Evolutionary conservation across 2,113 vertebrate genomes (phyloP).

Genomic region (Nibea coibor): DNA sequence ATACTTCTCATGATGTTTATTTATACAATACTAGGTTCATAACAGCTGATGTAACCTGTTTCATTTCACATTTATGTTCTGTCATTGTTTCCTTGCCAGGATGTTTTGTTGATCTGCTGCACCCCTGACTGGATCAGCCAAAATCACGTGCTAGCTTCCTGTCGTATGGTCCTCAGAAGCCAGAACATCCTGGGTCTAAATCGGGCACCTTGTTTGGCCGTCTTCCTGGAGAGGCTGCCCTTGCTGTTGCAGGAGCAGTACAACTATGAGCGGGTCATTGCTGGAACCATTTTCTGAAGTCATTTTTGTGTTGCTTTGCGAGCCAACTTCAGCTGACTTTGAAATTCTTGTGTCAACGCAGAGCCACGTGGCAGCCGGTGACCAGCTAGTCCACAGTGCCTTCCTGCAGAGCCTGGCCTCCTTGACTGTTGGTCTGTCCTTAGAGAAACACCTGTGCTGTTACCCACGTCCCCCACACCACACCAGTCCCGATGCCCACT

Average conservation of each 20-base stretch:
- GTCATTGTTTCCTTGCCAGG: constrained; percentile 64
- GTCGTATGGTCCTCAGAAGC: constrained; percentile 83
- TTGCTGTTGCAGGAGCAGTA: constrained; percentile 85
- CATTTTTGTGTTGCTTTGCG: neutral
- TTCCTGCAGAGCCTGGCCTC: constrained; percentile 86
- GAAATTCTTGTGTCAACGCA: constrained; percentile 49
- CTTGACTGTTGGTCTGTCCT: constrained; percentile 80
- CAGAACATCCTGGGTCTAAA: constrained; percentile 85
- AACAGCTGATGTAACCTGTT: neutral
- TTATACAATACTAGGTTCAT: neutral
- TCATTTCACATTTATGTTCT: neutral
- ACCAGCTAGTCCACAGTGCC: constrained; percentile 86
- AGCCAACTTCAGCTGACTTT: neutral
- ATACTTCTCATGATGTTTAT: neutral
- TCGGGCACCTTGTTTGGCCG: constrained; percentile 84
- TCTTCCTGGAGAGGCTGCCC: constrained; percentile 85
- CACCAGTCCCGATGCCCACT: constrained; percentile 41
- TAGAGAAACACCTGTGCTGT: constrained; percentile 83
- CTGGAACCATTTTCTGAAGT: neutral
- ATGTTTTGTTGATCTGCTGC: constrained; percentile 85
- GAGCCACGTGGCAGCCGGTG: constrained; percentile 83
- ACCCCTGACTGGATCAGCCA: constrained; percentile 85
- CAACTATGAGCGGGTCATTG: constrained; percentile 83
- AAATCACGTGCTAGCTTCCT: constrained; percentile 84
- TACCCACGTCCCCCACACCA: constrained; percentile 81